Percentiles rank a stretch among this genome's conserved stretches.
phyloP scores from a whole-genome alignment of 1,140 invertebrate species.

The Mamestra configurata region DNA sequence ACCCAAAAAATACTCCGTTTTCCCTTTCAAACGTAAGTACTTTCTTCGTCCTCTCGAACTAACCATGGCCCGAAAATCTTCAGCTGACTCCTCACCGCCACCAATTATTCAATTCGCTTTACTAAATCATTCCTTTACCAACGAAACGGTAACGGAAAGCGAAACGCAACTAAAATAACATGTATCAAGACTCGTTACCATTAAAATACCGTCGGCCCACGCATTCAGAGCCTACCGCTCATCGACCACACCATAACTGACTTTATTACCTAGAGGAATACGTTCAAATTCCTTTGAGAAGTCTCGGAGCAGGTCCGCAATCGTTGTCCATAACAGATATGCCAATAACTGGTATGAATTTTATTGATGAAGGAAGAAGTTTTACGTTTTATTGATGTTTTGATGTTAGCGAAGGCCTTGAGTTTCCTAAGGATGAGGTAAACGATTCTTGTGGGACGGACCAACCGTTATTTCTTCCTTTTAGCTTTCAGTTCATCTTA shows the following conservation, averaged over 20 bases:
- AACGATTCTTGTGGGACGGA: neutral
- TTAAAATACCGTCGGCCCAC: slow-evolving; percentile 64
- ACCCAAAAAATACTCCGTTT: neutral
- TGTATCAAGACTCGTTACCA: slow-evolving; percentile 52
- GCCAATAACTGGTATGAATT: slow-evolving; percentile 36
- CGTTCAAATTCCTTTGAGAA: slow-evolving; percentile 28
- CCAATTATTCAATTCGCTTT: slow-evolving; percentile 45
- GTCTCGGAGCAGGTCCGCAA: slow-evolving; percentile 27
- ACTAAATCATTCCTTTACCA: slow-evolving; percentile 39
- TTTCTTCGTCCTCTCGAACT: neutral
- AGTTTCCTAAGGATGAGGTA: slow-evolving; percentile 10
- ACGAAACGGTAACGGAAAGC: slow-evolving; percentile 43
- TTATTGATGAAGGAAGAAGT: slow-evolving; percentile 52
- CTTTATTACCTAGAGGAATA: slow-evolving; percentile 45
- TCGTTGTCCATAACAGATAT: slow-evolving; percentile 34
- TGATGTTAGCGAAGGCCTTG: slow-evolving; percentile 51
- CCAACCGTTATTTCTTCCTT: too few relatives aligned
- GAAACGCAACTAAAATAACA: slow-evolving; percentile 50
- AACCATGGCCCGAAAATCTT: slow-evolving; percentile 1
- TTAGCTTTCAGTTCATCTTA: too few relatives aligned
- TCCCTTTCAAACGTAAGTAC: slow-evolving; percentile 20
- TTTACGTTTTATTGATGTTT: slow-evolving; percentile 50
- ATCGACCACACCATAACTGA: slow-evolving; percentile 35
- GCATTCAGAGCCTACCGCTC: slow-evolving; percentile 45
- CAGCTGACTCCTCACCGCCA: slow-evolving; percentile 11